These are phyloP conservation scores for Orestias chungarensis DNA, from an alignment of 2,797 vertebrate genomes.

Conservation along the genomic window DNA sequence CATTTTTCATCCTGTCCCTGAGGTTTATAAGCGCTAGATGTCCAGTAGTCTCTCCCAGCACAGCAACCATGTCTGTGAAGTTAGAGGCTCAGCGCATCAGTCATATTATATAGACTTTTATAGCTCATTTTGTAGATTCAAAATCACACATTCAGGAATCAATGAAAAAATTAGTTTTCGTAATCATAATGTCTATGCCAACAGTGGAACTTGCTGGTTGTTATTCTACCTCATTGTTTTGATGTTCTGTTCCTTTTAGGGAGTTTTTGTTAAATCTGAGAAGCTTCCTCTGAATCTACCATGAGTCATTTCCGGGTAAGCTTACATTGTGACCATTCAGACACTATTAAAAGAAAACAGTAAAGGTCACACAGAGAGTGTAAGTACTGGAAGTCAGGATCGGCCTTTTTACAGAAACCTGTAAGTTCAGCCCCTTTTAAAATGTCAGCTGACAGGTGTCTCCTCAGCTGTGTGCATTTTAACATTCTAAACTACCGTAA, in stretches of 20 bases:
- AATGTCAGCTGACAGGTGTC: constrained; percentile 26
- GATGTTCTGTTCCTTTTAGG: not conserved
- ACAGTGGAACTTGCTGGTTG: not conserved
- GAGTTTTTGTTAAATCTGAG: not conserved
- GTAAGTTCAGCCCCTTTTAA: not conserved
- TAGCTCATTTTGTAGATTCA: not conserved
- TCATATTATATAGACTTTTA: not conserved
- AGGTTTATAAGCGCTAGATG: constrained; percentile 81
- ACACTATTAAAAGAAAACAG: not conserved
- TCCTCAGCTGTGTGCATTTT: constrained; percentile 30
- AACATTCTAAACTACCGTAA: constrained; percentile 15
- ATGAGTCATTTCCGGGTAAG: not conserved
- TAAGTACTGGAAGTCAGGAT: not conserved
- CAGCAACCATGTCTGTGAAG: constrained; percentile 95
- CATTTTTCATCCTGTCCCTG: constrained; percentile 86
- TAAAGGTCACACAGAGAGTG: not conserved
- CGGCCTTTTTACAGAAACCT: constrained; percentile 1
- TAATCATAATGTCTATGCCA: not conserved
- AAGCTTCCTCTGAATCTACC: not conserved
- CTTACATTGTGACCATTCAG: not conserved
- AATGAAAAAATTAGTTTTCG: not conserved
- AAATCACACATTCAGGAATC: not conserved
- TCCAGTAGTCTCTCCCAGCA: constrained; percentile 94
- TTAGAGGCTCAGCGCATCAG: constrained; percentile 7
- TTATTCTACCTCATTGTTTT: not conserved